Evolutionary conservation across 2,113 vertebrate species (phyloP), one percentile per base, ranked within the genome.

Genomic region (Euleptes europaea): DNA sequence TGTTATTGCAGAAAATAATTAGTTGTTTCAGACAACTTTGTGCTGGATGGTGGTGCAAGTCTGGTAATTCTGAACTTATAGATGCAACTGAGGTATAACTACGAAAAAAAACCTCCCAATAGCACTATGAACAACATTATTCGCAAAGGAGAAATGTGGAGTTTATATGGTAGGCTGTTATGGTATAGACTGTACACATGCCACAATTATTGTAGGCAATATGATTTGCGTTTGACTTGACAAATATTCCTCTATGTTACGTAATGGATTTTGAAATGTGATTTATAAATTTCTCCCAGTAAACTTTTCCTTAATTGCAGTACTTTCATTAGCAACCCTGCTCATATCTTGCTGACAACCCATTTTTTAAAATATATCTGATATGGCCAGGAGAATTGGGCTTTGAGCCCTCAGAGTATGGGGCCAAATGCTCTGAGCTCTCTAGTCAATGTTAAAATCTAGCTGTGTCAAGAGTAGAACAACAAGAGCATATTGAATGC

Each of bases 231-330:
- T 63, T 54, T 54, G 80, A 78, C 49, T 88, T 63, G 76, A 17
- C 69, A 83, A 73, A 75, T 14, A 13, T 44, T 40, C 35, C 33
- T 14, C 33, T 42, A 21, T 60, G 13, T 88, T 77, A 5, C 2
- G 28, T 83, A 83, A 1, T 40, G 19, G 2, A 7, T 76, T 26
- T 44, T 82, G 65, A 84, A 91, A 90, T 77, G 1, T 35, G 77
- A 80, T 88, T 91, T 84, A 69, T 92, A 88, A 33, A 79, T 38
- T 78, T 77, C 90, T 87, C 82, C 86, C 90, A 80, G 73, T 69
- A 35, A 91, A 40, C 38, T 87, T 83, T 31, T 28, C 26, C 74
- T 79, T 19, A 42, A 15, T 72, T 40, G 38, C 0, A 65, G 13
- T n/a, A 66, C 91, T 91, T 78, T 26, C 84, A 71, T 83, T 21